These are phyloP conservation scores for Heliothis subflexa DNA, from an alignment of 1,140 invertebrate genomes.

Conservation along the genomic window DNA sequence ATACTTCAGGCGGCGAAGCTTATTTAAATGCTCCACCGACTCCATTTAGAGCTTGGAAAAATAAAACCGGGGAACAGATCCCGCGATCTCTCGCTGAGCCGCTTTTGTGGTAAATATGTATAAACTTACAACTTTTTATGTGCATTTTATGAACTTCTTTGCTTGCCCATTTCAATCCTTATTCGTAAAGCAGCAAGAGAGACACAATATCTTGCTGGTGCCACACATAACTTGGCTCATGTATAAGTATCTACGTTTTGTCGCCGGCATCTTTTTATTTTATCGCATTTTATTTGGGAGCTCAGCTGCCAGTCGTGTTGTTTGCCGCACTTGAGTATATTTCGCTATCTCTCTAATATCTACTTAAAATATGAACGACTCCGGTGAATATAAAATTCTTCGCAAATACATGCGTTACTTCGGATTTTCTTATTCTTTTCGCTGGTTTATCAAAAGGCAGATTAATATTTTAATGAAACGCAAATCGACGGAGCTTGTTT, in stretches of 20 bases:
- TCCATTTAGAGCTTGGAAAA: slow-evolving; percentile 86
- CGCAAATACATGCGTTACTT: slow-evolving; percentile 9
- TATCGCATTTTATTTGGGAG: slow-evolving; percentile 83
- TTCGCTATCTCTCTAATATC: slow-evolving; percentile 67
- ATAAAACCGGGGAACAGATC: slow-evolving; percentile 84
- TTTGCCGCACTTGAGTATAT: slow-evolving; percentile 71
- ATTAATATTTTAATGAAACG: slow-evolving; percentile 37
- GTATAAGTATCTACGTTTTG: slow-evolving; percentile 83
- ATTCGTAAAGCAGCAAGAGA: slow-evolving; percentile 45
- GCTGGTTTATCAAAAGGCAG: slow-evolving; percentile 8
- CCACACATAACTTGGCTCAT: slow-evolving; percentile 61
- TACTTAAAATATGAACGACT: slow-evolving; percentile 55
- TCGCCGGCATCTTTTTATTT: slow-evolving; percentile 84
- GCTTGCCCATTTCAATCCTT: slow-evolving; percentile 64
- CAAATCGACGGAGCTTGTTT: slow-evolving; percentile 52
- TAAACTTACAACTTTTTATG: slow-evolving; percentile 73
- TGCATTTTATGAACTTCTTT: slow-evolving; percentile 31
- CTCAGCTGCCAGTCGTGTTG: slow-evolving; percentile 81
- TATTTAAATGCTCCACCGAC: slow-evolving; percentile 86
- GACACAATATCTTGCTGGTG: slow-evolving; percentile 26
- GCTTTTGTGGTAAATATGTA: slow-evolving; percentile 86
- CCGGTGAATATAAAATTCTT: slow-evolving; percentile 53
- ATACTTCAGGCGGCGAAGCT: slow-evolving; percentile 84
- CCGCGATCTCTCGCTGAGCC: slow-evolving; percentile 83
- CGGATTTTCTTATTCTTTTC: slow-evolving; percentile 14